These are phyloP conservation scores for Chaetops frenatus DNA, from an alignment of 2,113 vertebrate species.

Conservation along the genomic window DNA sequence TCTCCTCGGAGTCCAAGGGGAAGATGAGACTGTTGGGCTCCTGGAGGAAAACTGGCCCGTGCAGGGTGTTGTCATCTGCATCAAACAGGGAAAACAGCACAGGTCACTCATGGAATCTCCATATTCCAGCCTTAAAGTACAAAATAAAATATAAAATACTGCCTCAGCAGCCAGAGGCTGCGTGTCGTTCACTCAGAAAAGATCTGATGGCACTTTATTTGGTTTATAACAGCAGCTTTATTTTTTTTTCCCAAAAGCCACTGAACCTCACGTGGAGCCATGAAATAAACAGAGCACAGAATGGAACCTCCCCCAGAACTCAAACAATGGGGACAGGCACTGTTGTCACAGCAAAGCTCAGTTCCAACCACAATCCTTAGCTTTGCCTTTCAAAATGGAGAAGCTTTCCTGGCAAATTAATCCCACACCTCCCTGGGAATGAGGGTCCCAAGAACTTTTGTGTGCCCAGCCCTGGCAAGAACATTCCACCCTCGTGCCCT, in stretches of 20 bases:
- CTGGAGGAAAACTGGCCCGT: constrained; percentile 86
- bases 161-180: background rate
- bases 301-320: background rate
- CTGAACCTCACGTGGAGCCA: accelerated
- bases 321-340: background rate
- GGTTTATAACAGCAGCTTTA: background rate
- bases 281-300: background rate
- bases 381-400: background rate
- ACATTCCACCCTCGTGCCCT: background rate
- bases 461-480: background rate
- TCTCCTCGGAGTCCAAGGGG: constrained; percentile 87
- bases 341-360: background rate
- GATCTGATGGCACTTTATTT: background rate
- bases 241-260: background rate
- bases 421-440: accelerated
- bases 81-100: background rate
- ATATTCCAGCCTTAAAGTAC: accelerated
- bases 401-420: background rate
- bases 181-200: background rate
- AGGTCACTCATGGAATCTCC: background rate
- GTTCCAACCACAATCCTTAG: too few species aligned
- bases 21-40: constrained; percentile 90
- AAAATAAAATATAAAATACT: background rate
- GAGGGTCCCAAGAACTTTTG: too few species aligned
- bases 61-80: constrained; percentile 79